phyloP scores from a whole-genome alignment of 2,888 invertebrate genomes.

The Ecliptopera silaceata region DNA sequence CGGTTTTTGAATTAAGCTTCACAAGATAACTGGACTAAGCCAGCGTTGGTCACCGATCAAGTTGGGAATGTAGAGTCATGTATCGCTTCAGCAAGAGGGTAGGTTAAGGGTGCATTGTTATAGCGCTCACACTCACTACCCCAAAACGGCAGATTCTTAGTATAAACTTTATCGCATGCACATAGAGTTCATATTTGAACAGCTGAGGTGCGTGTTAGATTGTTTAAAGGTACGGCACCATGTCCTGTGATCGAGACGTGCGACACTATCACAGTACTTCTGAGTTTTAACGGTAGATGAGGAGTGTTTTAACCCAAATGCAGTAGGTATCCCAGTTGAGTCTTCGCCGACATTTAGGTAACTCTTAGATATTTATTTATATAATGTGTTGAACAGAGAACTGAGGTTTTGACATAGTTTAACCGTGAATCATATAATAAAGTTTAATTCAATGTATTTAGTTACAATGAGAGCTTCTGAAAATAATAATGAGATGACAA shows the following conservation, averaged over 20 bases:
- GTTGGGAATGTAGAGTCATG: slow-evolving; percentile 26
- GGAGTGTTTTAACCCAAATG: too few species aligned
- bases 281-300: too few species aligned
- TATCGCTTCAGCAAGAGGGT: slow-evolving; percentile 55
- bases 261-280: too few species aligned
- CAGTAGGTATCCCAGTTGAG: too few species aligned
- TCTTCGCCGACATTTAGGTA: too few species aligned
- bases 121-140: slow-evolving; percentile 59
- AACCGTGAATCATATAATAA: too few species aligned
- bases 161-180: slow-evolving; percentile 1
- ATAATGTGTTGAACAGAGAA: too few species aligned
- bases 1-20: neutral
- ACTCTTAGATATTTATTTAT: too few species aligned
- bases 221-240: slow-evolving; percentile 38
- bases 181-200: slow-evolving; percentile 38
- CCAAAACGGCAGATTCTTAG: slow-evolving; percentile 36
- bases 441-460: too few species aligned
- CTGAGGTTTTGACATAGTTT: too few species aligned
- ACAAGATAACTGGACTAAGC: slow-evolving; percentile 1
- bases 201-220: slow-evolving; percentile 42
- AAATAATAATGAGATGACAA: too few species aligned
- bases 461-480: too few species aligned
- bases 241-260: neutral
- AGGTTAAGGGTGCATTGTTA: slow-evolving; percentile 78
- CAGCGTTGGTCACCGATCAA: slow-evolving; percentile 47